Evolutionary conservation across 1,140 invertebrate genomes (phyloP).

Genomic region (Cyrtorhinus lividipennis): DNA sequence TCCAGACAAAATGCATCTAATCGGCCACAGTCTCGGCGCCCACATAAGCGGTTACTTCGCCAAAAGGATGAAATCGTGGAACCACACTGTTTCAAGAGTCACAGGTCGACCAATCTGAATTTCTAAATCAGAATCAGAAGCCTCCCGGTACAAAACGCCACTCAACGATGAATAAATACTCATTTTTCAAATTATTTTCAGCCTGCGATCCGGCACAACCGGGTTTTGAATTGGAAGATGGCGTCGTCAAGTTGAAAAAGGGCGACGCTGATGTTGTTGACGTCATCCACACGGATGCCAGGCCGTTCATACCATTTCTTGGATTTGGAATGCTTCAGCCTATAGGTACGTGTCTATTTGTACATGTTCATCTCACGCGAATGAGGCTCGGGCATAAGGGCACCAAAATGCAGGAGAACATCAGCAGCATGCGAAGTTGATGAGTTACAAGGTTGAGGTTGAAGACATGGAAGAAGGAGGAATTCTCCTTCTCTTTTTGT

Average conservation of each 20-base stretch:
- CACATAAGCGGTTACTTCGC: conserved; percentile 31
- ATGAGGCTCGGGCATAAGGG: too few species aligned
- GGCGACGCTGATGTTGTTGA: conserved; percentile 34
- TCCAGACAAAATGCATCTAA: conserved; percentile 27
- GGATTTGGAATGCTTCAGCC: conserved; percentile 31
- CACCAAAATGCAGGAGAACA: too few species aligned
- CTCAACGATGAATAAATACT: too few species aligned
- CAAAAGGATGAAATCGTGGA: conserved; percentile 25
- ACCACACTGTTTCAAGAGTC: conserved; percentile 25
- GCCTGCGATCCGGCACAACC: conserved; percentile 36
- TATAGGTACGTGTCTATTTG: conserved; percentile 27
- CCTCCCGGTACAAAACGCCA: too few species aligned
- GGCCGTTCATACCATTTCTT: conserved; percentile 29
- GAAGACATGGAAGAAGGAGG: too few species aligned
- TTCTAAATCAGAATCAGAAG: too few species aligned
- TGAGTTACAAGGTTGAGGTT: too few species aligned
- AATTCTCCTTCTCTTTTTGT: too few species aligned
- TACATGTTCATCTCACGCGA: not conserved
- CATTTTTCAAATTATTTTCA: too few species aligned
- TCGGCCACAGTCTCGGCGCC: conserved; percentile 33
- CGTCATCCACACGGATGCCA: conserved; percentile 34
- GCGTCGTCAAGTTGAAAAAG: conserved; percentile 29
- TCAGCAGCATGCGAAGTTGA: too few species aligned
- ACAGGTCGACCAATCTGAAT: conserved; percentile 28
- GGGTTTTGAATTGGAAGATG: conserved; percentile 31